A percentile compares a stretch with the other conserved stretches of the same genome.
phyloP scores from a whole-genome alignment of 2,797 vertebrate genomes.

The Myiotriccus ornatus region DNA sequence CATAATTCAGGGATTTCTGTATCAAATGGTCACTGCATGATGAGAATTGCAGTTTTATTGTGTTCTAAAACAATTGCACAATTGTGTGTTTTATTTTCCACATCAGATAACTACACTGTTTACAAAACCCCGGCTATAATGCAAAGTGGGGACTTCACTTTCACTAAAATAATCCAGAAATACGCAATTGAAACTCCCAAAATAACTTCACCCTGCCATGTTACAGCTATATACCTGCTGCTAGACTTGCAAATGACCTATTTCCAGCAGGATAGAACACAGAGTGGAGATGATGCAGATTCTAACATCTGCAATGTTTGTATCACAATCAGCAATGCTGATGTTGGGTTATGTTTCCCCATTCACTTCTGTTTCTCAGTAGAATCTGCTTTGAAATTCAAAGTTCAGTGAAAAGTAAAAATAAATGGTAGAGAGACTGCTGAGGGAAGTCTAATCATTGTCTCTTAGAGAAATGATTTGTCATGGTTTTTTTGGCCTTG shows the following conservation, averaged over 20 bases:
- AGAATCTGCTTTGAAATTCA: slow-evolving; percentile 22
- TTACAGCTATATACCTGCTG: slow-evolving; percentile 47
- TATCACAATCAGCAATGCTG: not conserved
- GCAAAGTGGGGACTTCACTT: slow-evolving; percentile 34
- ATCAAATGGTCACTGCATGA: slow-evolving; percentile 14
- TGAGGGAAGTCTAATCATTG: slow-evolving; percentile 13
- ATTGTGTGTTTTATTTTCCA: slow-evolving; percentile 46
- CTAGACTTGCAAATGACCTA: slow-evolving; percentile 38
- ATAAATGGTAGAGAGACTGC: not conserved
- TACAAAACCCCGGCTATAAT: not conserved
- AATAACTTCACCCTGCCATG: slow-evolving; percentile 40
- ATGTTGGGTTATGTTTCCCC: not conserved
- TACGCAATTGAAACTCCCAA: slow-evolving; percentile 15
- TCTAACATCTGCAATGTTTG: slow-evolving; percentile 17
- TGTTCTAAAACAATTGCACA: slow-evolving; percentile 21
- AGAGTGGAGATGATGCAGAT: not conserved
- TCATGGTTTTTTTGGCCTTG: slow-evolving; percentile 32
- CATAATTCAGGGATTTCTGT: slow-evolving; percentile 23
- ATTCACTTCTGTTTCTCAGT: not conserved
- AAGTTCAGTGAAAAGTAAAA: slow-evolving; percentile 17
- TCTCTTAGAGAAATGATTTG: slow-evolving; percentile 25
- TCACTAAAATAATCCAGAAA: slow-evolving; percentile 29
- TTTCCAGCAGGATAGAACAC: slow-evolving; percentile 20
- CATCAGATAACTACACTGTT: slow-evolving; percentile 37
- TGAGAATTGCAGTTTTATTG: slow-evolving; percentile 26